Percentiles rank a stretch among this genome's conserved stretches.
Evolutionary conservation across 2,888 invertebrate species (phyloP).

Genomic region (Polylopha cassiicola): DNA sequence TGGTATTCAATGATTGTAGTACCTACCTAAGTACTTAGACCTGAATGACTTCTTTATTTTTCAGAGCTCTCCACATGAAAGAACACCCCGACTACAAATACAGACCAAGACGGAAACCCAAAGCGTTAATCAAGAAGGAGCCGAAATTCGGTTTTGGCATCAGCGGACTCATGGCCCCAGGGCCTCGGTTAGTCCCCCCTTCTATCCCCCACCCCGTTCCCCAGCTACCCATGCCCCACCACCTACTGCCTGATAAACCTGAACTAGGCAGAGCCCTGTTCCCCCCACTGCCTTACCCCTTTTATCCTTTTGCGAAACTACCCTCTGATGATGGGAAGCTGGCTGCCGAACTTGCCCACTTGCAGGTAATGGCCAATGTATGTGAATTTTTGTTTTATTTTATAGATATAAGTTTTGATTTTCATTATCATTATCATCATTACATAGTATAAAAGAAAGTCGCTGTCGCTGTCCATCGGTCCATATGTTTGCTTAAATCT

Average conservation of each 20-base stretch:
- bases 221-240: slow-evolving; percentile 66
- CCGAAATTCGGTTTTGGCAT: slow-evolving; percentile 84
- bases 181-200: slow-evolving; percentile 68
- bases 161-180: slow-evolving; percentile 79
- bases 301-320: slow-evolving; percentile 81
- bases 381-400: slow-evolving; percentile 22
- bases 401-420: slow-evolving; percentile 21
- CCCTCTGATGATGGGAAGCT: slow-evolving; percentile 75
- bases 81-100: slow-evolving; percentile 96
- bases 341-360: slow-evolving; percentile 83
- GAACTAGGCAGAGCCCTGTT: slow-evolving; percentile 82
- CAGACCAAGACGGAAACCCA: slow-evolving; percentile 90
- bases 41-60: slow-evolving; percentile 34
- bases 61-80: slow-evolving; percentile 94
- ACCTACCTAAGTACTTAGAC: too few species aligned
- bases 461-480: too few species aligned
- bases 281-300: slow-evolving; percentile 83
- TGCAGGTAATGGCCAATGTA: slow-evolving; percentile 57
- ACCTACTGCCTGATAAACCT: slow-evolving; percentile 76
- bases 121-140: slow-evolving; percentile 88
- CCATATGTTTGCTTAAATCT: too few species aligned
- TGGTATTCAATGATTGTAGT: too few species aligned
- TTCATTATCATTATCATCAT: too few species aligned
- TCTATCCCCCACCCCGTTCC: slow-evolving; percentile 65
- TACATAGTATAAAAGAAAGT: too few species aligned